Evolutionary conservation across 2,797 vertebrate species (phyloP), one percentile per base, ranked within the genome.

Genomic region (Cynodonichthys magdalenae): DNA sequence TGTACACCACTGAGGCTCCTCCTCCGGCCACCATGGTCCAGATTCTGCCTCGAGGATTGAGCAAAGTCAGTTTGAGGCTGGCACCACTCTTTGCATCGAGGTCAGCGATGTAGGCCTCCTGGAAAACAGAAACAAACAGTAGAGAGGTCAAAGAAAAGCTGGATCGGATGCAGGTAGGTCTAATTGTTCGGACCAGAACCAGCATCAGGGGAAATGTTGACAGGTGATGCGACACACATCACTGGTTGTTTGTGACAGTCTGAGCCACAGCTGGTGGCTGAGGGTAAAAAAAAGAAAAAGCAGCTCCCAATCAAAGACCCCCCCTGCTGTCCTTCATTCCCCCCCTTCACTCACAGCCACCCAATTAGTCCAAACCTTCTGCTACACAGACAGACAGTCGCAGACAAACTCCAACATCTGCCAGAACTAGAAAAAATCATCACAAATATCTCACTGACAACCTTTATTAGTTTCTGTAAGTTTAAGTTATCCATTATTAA

Each of bases 11-110:
- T 0, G 97, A 99, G 52, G 97, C 97, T 0, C 97, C 97, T 1
- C 97, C 97, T 3, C 97, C 97, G 1, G 97, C 97, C 87, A 99
- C 97, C 97, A 99, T 99, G 78, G 97, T 99, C 97, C 97, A 99
- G 85, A 99, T 99, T 60, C 97, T 91, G 36, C 97, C 97, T 44
- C 91, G 92, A 34, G 97, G 97, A 85, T 99, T 99, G 55, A 99
- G 92, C 76, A 99, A 90, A 0, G 97, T 98, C 15, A 99, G 90
- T 74, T 99, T 99, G 65, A 99, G 91, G 87, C 97, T 99, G 36
- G 97, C 97, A 0, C 97, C 97, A 1, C 97, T 99, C 91, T 99
- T 99, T 42, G 97, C 95, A 61, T 99, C 97, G 56, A 99, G 92
- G 73, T 99, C 97, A 15, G 97, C 96, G 4, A 99, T 99, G 84